Base-by-base conservation (phyloP, 1,140 invertebrate species). In the Monomorium pharaonis region DNA sequence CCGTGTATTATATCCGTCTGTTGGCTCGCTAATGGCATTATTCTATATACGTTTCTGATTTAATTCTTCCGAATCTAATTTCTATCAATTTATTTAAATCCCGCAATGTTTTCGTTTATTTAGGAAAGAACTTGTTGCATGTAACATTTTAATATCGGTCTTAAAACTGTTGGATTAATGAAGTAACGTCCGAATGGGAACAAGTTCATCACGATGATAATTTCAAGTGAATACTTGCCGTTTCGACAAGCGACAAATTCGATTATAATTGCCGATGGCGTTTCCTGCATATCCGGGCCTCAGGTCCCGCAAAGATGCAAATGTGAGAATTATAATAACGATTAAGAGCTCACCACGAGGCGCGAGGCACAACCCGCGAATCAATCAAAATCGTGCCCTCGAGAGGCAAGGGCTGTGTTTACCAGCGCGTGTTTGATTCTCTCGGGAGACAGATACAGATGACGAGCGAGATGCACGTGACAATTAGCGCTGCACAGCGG, bases 351-450 rank as follows among this genome's bases (percentile, higher is more conserved):
- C 62, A 80, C 44, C 18, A 62, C 76, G 21, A 80, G 65, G 65
- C 21, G 65, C 21, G 33, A 69, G 44, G 62, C 47, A 60, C 60
- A 67, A 78, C 60, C 18, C 47, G 62, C 33, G 77, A 80, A 80
- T 80, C 77, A 80, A 80, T 80, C 77, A 69, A 80, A 69, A 69
- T 69, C 77, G 49, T 80, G 77, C 77, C 77, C 77, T 69, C 77
- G 49, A 80, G 77, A 80, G 58, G 63, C 63, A 21, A 80, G 76
- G 24, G 76, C 76, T 69, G 76, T 80, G 62, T 80, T 80, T 80
- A 80, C 30, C 60, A 30, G 30, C 44, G 63, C 21, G 63, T 65
- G 33, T 51, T 69, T 69, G 77, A 80, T 80, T 69, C 77, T 80
- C 77, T 80, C 33, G 62, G 77, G 62, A 80, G 77, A 69, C 77